Evolutionary conservation across 1,140 invertebrate species (phyloP).

Genomic region (Tetraneura akinire): DNA sequence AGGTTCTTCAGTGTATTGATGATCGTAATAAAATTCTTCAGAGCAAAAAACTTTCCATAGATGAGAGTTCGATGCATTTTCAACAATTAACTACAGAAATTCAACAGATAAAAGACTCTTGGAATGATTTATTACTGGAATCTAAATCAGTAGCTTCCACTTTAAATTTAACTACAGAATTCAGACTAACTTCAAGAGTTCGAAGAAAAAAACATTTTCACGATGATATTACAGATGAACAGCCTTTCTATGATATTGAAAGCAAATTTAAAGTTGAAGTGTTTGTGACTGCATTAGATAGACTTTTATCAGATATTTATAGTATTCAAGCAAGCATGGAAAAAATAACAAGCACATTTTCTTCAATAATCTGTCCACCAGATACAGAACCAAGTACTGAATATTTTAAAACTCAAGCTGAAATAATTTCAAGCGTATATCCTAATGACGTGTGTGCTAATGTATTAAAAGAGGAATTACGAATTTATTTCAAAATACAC

Average conservation of each 20-base stretch:
- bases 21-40: slow-evolving; percentile 1
- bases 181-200: neutral
- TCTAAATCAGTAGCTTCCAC: slow-evolving; percentile 1
- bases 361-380: neutral
- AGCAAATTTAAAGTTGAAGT: slow-evolving; percentile 8
- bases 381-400: neutral
- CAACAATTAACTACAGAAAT: slow-evolving; percentile 8
- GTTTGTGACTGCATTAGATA: neutral
- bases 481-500: neutral
- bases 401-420: neutral
- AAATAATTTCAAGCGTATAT: neutral
- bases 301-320: neutral
- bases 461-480: slow-evolving; percentile 3
- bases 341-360: neutral
- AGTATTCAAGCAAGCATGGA: neutral
- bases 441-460: slow-evolving; percentile 2
- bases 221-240: neutral
- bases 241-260: neutral
- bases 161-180: neutral
- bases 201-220: slow-evolving; percentile 9
- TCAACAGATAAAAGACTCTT: neutral
- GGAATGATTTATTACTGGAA: slow-evolving; percentile 6
- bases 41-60: neutral
- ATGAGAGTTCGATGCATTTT: slow-evolving; percentile 4
- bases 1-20: slow-evolving; percentile 4